Percentiles rank a stretch among this genome's conserved stretches.
These are phyloP conservation scores for Abrostola triplasia DNA, from an alignment of 2,888 invertebrate genomes.

Conservation along the genomic window DNA sequence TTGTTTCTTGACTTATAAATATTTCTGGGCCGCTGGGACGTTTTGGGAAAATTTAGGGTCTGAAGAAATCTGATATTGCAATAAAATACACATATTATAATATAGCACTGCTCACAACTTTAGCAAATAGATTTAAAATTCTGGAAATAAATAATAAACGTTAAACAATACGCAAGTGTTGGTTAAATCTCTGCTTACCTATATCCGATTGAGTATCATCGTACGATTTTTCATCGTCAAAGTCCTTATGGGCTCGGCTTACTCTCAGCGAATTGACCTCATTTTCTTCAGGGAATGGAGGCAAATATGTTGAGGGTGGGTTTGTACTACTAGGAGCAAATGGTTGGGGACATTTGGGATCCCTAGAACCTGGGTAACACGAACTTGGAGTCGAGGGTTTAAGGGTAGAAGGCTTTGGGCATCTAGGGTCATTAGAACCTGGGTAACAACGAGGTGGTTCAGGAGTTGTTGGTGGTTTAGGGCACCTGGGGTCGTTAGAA, in stretches of 20 bases:
- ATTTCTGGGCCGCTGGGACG: too few relatives aligned
- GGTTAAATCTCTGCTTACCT: constrained; percentile 63
- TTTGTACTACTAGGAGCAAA: constrained; percentile 80
- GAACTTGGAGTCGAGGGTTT: constrained; percentile 73
- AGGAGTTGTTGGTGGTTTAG: constrained; percentile 59
- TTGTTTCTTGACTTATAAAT: too few relatives aligned
- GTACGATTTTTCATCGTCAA: constrained; percentile 67
- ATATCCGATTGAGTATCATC: constrained; percentile 71
- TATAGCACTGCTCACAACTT: too few relatives aligned
- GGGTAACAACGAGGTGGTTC: constrained; percentile 68
- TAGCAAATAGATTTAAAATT: too few relatives aligned
- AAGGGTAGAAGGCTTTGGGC: constrained; percentile 55
- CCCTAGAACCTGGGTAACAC: constrained; percentile 79
- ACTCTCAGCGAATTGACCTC: constrained; percentile 72
- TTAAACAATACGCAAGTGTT: not conserved
- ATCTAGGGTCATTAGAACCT: constrained; percentile 68
- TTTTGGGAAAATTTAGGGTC: too few relatives aligned
- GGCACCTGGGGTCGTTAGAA: constrained; percentile 70
- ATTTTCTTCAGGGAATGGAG: constrained; percentile 81
- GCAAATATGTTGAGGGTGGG: constrained; percentile 83
- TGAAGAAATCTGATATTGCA: too few relatives aligned
- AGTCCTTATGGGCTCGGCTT: constrained; percentile 57
- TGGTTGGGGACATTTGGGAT: constrained; percentile 81
- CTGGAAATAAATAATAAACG: too few relatives aligned
- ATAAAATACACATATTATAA: too few relatives aligned